Percentiles rank a stretch among this genome's conserved stretches.
Conservation (phyloP, 64 coral and sea anemone genomes). For the Pachyseris speciosa region DNA sequence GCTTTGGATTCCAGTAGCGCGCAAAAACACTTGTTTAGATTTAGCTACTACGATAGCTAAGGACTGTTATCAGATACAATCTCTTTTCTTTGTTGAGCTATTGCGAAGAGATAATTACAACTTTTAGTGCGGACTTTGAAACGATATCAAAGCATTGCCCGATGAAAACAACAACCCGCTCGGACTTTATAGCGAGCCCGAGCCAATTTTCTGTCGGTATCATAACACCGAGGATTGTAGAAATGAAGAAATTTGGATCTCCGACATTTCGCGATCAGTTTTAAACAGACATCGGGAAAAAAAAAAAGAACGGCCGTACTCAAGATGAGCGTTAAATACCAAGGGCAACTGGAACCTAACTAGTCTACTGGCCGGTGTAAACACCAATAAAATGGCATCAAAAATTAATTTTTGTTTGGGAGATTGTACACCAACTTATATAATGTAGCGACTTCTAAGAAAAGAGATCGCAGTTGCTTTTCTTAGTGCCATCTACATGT, state of each 20-base stretch:
- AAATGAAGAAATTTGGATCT: neutral
- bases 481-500: neutral
- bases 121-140: neutral
- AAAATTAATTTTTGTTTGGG: slow-evolving; percentile 31
- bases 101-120: slow-evolving; percentile 3
- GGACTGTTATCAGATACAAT: neutral
- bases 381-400: slow-evolving; percentile 17
- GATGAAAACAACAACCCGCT: neutral
- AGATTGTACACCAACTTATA: slow-evolving; percentile 1
- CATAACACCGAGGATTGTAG: neutral
- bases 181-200: no score
- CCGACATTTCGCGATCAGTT: neutral
- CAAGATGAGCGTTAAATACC: neutral
- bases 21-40: slow-evolving; percentile 3
- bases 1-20: neutral
- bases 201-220: neutral
- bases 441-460: slow-evolving; percentile 21
- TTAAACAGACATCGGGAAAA: neutral
- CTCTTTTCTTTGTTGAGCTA: neutral
- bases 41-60: neutral
- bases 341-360: neutral
- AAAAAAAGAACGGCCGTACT: neutral
- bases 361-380: neutral
- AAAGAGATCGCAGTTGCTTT: neutral
- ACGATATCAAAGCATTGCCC: neutral